Percentiles rank a stretch among this genome's conserved stretches.
Conservation (phyloP, 2,113 vertebrate genomes). For the Rhinoderma darwinii region DNA sequence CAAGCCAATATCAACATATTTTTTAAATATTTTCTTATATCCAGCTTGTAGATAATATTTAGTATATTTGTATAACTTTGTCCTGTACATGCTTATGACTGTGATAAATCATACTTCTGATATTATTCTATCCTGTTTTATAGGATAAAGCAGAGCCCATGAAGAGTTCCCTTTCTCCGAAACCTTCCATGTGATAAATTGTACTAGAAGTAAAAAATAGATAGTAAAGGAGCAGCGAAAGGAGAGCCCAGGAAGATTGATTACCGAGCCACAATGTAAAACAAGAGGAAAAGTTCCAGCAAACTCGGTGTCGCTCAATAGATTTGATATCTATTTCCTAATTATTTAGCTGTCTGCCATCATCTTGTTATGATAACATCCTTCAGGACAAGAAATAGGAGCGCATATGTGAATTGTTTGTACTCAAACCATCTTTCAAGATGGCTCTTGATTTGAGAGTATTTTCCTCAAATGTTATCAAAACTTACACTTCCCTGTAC, state of each 20-base stretch:
- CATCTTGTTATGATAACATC: conserved; percentile 63
- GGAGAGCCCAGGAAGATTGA: background rate
- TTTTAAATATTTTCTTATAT: background rate
- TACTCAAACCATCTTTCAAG: conserved; percentile 63
- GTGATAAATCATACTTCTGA: background rate
- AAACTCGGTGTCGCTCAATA: conserved; percentile 47
- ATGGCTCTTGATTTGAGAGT: conserved; percentile 65
- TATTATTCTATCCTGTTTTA: background rate
- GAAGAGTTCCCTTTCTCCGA: background rate
- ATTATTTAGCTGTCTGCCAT: conserved; percentile 67
- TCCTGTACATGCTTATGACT: background rate
- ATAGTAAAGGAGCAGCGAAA: conserved; percentile 15
- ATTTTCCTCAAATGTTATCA: conserved; percentile 65
- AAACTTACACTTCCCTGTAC: conserved; percentile 64
- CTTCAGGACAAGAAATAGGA: conserved; percentile 60
- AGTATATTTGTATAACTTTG: background rate
- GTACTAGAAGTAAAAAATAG: conserved; percentile 3
- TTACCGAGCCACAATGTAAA: conserved; percentile 38
- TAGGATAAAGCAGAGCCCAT: background rate
- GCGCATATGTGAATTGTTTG: conserved; percentile 39
- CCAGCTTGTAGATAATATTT: background rate
- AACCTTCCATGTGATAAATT: conserved; percentile 37
- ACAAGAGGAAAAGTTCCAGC: conserved; percentile 39
- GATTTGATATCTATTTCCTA: conserved; percentile 61
- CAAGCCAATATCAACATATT: background rate